These are phyloP conservation scores for Zoroaster sp. DNA, from an alignment of 53 echinoderm and acorn worm genomes.

Conservation along the genomic window DNA sequence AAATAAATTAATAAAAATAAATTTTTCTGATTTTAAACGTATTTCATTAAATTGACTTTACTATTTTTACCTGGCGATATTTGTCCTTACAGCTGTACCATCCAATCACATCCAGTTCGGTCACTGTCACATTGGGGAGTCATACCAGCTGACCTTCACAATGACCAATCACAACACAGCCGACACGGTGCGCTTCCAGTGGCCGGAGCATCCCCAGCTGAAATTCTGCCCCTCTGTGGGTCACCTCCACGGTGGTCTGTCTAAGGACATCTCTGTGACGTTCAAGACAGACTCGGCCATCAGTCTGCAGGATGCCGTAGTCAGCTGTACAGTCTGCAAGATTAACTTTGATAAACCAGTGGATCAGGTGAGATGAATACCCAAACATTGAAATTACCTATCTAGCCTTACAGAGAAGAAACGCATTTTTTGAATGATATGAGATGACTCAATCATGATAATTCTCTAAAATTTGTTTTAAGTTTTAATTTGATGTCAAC, in stretches of 20 bases:
- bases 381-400: no score
- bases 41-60: neutral
- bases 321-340: slow-evolving; percentile 84
- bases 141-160: slow-evolving; percentile 84
- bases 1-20: neutral
- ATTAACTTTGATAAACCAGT: slow-evolving; percentile 85
- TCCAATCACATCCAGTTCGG: slow-evolving; percentile 96
- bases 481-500: no score
- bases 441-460: no score
- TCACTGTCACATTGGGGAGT: slow-evolving; percentile 89
- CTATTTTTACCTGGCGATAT: no score
- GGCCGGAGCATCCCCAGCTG: slow-evolving; percentile 94
- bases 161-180: slow-evolving; percentile 91
- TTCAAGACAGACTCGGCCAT: slow-evolving; percentile 77
- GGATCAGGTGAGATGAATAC: slow-evolving; percentile 90
- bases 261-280: slow-evolving; percentile 87
- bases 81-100: slow-evolving; percentile 68
- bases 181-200: slow-evolving; percentile 94
- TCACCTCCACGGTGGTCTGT: slow-evolving; percentile 86
- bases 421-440: no score
- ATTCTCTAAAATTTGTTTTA: no score
- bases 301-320: slow-evolving; percentile 59
- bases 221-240: slow-evolving; percentile 90
- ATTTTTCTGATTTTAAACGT: neutral
- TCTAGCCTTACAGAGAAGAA: no score